Conservation (phyloP, 2,797 vertebrate species). For the Danio choprae region DNA sequence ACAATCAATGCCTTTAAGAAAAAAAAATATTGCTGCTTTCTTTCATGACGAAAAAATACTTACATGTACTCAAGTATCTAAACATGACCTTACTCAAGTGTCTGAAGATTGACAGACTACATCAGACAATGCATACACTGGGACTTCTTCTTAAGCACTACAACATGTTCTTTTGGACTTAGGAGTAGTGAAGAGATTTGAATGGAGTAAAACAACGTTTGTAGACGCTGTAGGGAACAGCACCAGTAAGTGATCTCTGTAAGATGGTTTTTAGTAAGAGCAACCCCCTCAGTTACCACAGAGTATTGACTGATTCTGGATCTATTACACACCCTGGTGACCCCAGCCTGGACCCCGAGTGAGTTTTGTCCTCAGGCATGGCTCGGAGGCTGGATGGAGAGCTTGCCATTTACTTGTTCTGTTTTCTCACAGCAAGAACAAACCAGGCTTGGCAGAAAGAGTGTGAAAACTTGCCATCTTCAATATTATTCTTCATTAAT, state of each 20-base stretch:
- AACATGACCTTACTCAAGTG: background rate
- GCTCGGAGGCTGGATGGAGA: background rate
- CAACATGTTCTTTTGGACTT: background rate
- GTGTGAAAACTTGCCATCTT: conserved; percentile 3
- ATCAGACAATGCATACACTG: background rate
- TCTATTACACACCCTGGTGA: conserved; percentile 41
- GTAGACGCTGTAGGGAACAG: background rate
- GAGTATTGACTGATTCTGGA: conserved; percentile 47
- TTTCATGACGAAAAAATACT: background rate
- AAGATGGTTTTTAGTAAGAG: conserved; percentile 10
- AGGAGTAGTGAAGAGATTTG: background rate
- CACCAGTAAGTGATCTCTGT: background rate
- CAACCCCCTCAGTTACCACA: conserved; percentile 1
- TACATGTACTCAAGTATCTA: background rate
- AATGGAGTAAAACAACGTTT: background rate
- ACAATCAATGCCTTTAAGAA: background rate
- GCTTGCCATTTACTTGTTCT: background rate
- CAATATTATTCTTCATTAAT: background rate
- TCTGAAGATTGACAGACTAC: background rate
- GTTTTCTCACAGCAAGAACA: conserved; percentile 4
- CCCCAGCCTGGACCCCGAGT: conserved; percentile 6
- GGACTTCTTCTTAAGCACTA: background rate
- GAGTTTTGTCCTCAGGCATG: background rate
- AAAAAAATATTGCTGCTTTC: background rate
- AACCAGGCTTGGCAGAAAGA: background rate